Percentiles rank a stretch among this genome's conserved stretches.
phyloP scores from a whole-genome alignment of 2,113 vertebrate genomes.

The Mustelus asterias region DNA sequence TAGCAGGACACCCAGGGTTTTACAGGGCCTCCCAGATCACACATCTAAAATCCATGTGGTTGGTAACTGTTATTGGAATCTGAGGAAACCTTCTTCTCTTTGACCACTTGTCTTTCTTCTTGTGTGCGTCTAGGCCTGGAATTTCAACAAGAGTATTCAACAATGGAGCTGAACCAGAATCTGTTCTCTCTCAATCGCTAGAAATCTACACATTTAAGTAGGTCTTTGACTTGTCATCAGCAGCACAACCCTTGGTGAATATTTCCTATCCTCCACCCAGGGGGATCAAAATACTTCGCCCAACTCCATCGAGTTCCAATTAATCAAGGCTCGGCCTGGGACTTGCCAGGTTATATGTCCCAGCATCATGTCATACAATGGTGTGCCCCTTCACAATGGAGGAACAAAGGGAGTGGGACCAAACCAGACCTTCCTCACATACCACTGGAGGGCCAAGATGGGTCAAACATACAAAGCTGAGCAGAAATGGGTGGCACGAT shows the following conservation, averaged over 20 bases:
- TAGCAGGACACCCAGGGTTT: not conserved
- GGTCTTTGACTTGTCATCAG: not conserved
- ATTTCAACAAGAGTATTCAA: not conserved
- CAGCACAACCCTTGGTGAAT: not conserved
- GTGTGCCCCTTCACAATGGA: not conserved
- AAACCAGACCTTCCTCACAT: not conserved
- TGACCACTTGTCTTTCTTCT: not conserved
- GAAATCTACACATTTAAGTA: not conserved
- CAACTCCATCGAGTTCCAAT: not conserved
- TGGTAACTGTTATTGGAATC: not conserved
- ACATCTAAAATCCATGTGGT: not conserved
- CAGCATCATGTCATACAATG: not conserved
- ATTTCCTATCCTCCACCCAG: not conserved
- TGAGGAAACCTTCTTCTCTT: not conserved
- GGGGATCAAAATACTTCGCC: not conserved
- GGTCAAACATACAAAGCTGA: not conserved
- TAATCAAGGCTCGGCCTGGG: not conserved
- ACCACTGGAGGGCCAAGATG: not conserved
- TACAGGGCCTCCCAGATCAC: not conserved
- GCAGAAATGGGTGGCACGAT: not conserved
- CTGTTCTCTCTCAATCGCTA: not conserved
- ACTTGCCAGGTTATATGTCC: too few species aligned
- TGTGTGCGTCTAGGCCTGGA: not conserved
- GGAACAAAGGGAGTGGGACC: not conserved
- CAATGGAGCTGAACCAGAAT: not conserved